A percentile compares a stretch with the other conserved stretches of the same genome.
These are phyloP conservation scores for Plectus sambesii DNA, from an alignment of 1,140 invertebrate genomes.

Conservation along the genomic window DNA sequence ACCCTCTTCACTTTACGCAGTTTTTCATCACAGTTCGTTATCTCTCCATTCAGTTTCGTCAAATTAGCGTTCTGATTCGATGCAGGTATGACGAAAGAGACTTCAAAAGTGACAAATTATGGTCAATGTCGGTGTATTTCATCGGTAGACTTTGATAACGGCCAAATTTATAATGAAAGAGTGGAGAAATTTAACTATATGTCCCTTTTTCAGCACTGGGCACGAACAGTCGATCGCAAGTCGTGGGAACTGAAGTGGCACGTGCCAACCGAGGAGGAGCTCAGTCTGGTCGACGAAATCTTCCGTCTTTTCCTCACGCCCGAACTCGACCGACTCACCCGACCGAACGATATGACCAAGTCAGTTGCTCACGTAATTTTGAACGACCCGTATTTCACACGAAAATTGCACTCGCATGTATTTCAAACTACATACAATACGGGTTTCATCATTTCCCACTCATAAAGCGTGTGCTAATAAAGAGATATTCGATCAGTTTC, in stretches of 20 bases:
- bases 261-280: constrained; percentile 60
- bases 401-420: no score
- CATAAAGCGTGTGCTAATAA: constrained; percentile 56
- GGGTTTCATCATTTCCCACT: constrained; percentile 5
- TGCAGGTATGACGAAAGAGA: no score
- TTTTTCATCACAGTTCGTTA: no score
- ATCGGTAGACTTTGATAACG: constrained; percentile 3
- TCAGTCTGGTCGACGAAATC: constrained; percentile 56
- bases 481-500: no score
- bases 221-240: constrained; percentile 56
- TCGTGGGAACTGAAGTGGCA: constrained; percentile 65
- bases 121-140: no score
- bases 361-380: constrained; percentile 26
- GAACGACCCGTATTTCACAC: constrained; percentile 33
- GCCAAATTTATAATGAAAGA: not conserved
- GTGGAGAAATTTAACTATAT: constrained; percentile 9
- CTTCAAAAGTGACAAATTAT: no score
- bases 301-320: constrained; percentile 53
- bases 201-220: constrained; percentile 61
- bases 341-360: constrained; percentile 47
- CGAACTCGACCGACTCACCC: constrained; percentile 52
- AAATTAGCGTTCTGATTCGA: no score
- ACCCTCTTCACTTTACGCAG: no score
- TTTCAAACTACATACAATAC: no score
- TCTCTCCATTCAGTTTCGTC: no score